Evolutionary conservation across 2,113 vertebrate genomes (phyloP).

Genomic region (Seriola quinqueradiata): DNA sequence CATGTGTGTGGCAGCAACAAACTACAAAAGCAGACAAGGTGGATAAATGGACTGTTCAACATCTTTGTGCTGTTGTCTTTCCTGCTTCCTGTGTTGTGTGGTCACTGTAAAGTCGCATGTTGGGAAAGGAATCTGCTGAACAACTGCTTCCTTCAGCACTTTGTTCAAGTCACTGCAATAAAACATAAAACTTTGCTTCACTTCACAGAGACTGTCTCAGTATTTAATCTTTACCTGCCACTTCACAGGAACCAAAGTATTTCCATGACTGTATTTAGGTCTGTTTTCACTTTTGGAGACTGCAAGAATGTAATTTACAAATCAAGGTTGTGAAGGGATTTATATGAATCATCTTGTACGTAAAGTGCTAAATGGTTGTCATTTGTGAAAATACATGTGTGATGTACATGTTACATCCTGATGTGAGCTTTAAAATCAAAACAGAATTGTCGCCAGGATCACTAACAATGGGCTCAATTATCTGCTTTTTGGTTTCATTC

Average conservation of each 20-base stretch:
- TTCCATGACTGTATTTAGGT: constrained; percentile 10
- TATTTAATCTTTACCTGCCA: background rate
- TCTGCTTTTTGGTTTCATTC: constrained; percentile 35
- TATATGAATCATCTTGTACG: background rate
- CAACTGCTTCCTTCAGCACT: constrained; percentile 53
- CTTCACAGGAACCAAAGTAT: constrained; percentile 27
- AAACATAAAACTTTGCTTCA: constrained; percentile 49
- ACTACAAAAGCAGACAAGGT: background rate
- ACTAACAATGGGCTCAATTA: constrained; percentile 35
- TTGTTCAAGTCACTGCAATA: constrained; percentile 25
- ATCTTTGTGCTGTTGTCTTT: constrained; percentile 17
- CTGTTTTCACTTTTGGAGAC: background rate
- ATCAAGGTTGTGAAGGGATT: background rate
- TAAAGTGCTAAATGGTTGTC: constrained; percentile 1
- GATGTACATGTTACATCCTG: background rate
- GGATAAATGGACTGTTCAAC: background rate
- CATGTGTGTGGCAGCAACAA: background rate
- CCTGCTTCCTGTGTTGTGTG: background rate
- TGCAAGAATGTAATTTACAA: background rate
- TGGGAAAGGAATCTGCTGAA: constrained; percentile 5
- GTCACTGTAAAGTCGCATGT: constrained; percentile 32
- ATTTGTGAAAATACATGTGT: constrained; percentile 10
- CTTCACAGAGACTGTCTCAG: constrained; percentile 22
- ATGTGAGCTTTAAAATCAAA: constrained; percentile 30
- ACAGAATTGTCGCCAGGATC: constrained; percentile 15